phyloP scores from a whole-genome alignment of 1,140 invertebrate genomes.

The Drosophila novamexicana region DNA sequence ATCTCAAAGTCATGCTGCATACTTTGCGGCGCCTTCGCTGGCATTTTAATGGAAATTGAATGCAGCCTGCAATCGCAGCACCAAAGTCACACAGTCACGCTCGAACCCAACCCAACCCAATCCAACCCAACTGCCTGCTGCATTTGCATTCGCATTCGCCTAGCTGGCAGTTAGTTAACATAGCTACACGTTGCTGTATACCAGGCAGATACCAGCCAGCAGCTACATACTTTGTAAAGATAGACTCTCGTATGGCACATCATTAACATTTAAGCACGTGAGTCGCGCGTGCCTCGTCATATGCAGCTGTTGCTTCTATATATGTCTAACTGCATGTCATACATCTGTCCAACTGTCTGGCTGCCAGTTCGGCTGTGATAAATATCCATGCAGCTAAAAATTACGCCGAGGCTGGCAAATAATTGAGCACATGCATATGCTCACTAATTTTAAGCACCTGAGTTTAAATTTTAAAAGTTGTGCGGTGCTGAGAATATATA shows the following conservation, averaged over 20 bases:
- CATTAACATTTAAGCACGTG: constrained; percentile 78
- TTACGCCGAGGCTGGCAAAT: background rate
- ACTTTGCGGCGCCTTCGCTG: constrained; percentile 57
- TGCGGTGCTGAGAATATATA: too few relatives aligned
- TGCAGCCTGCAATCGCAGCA: constrained; percentile 53
- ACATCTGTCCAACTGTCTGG: constrained; percentile 17
- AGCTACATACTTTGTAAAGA: background rate
- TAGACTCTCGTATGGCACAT: constrained; percentile 44
- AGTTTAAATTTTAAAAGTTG: too few relatives aligned
- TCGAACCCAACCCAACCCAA: background rate
- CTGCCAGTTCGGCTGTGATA: constrained; percentile 1
- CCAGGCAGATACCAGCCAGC: too few relatives aligned
- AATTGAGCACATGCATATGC: background rate
- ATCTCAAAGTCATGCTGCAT: constrained; percentile 58
- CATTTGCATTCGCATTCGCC: constrained; percentile 28
- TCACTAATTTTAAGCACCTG: background rate
- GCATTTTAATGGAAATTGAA: constrained; percentile 74
- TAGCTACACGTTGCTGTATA: constrained; percentile 37
- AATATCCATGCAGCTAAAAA: constrained; percentile 17
- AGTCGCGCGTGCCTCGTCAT: constrained; percentile 60
- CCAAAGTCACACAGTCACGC: constrained; percentile 62
- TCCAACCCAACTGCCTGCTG: background rate
- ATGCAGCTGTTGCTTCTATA: constrained; percentile 53
- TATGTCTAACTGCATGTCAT: constrained; percentile 25
- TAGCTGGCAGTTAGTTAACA: constrained; percentile 49